phyloP scores from a whole-genome alignment of 1,140 invertebrate species.

The Bactericera cockerelli region DNA sequence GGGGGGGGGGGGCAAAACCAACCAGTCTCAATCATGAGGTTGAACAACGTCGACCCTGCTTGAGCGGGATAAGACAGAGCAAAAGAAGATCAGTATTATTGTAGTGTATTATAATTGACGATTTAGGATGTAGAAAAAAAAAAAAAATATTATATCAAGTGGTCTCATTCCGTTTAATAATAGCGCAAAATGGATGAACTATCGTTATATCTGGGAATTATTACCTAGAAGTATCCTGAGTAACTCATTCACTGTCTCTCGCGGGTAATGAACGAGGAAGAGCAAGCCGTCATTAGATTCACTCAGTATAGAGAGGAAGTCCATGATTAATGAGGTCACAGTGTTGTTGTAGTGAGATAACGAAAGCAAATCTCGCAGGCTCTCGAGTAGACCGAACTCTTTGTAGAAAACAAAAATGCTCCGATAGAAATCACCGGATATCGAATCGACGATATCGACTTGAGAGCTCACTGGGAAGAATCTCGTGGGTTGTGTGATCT shows the following conservation, averaged over 20 bases:
- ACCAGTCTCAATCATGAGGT: too few species aligned
- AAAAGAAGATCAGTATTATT: too few species aligned
- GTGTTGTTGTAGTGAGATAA: not conserved
- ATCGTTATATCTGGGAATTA: too few species aligned
- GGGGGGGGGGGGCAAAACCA: too few species aligned
- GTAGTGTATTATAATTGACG: too few species aligned
- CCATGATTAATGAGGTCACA: not conserved
- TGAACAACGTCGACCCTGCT: too few species aligned
- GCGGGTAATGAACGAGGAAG: not conserved
- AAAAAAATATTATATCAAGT: too few species aligned
- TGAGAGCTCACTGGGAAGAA: constrained; percentile 70
- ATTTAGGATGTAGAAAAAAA: too few species aligned
- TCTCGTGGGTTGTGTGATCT: constrained; percentile 58
- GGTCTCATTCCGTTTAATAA: too few species aligned
- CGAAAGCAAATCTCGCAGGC: constrained; percentile 19
- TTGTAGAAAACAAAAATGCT: constrained; percentile 43
- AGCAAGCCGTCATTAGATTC: constrained; percentile 10
- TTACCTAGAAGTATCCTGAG: not conserved
- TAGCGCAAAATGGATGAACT: too few species aligned
- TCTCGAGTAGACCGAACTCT: constrained; percentile 42
- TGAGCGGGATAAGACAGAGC: too few species aligned
- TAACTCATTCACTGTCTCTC: not conserved
- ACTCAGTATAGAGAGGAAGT: not conserved
- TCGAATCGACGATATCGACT: constrained; percentile 56
- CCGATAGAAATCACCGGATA: constrained; percentile 33